These are phyloP conservation scores for Aleiodes testaceus DNA, from an alignment of 2,888 invertebrate species.

Conservation along the genomic window DNA sequence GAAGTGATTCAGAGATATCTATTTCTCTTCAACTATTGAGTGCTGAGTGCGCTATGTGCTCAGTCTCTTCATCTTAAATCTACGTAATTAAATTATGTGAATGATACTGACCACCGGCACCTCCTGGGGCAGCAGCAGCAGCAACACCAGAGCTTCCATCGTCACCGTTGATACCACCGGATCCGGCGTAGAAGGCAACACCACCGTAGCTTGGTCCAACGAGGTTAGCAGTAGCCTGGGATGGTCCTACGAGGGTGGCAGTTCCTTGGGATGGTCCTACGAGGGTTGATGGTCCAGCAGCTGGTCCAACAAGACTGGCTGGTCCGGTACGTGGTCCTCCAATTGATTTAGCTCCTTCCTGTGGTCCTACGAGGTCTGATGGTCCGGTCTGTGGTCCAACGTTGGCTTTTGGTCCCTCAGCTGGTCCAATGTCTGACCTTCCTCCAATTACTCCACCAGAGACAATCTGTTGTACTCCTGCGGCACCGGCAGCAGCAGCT, in stretches of 20 bases:
- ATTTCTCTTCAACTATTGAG: not conserved
- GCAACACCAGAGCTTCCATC: conserved; percentile 72
- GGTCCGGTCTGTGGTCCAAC: conserved; percentile 72
- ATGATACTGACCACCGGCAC: conserved; percentile 48
- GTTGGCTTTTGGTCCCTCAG: conserved; percentile 72
- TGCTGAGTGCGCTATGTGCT: conserved; percentile 7
- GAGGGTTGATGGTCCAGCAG: conserved; percentile 70
- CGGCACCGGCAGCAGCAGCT: conserved; percentile 70
- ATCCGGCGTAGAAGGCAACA: conserved; percentile 70
- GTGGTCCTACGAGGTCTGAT: conserved; percentile 71
- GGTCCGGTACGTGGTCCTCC: conserved; percentile 72
- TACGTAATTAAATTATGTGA: not conserved
- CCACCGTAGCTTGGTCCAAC: conserved; percentile 71
- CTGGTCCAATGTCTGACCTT: conserved; percentile 71
- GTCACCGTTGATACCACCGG: conserved; percentile 72
- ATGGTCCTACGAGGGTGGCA: conserved; percentile 70
- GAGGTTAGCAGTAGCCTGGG: conserved; percentile 70
- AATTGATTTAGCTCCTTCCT: conserved; percentile 70
- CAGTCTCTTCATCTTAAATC: not conserved
- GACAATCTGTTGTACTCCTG: conserved; percentile 71
- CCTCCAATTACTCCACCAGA: conserved; percentile 71
- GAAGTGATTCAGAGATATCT: not conserved
- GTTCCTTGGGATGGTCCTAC: conserved; percentile 71
- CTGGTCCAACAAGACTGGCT: conserved; percentile 69
- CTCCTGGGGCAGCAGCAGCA: conserved; percentile 69